These are phyloP conservation scores for Spilogale gracilis DNA, from an alignment of 2,113 vertebrate species.

Conservation along the genomic window DNA sequence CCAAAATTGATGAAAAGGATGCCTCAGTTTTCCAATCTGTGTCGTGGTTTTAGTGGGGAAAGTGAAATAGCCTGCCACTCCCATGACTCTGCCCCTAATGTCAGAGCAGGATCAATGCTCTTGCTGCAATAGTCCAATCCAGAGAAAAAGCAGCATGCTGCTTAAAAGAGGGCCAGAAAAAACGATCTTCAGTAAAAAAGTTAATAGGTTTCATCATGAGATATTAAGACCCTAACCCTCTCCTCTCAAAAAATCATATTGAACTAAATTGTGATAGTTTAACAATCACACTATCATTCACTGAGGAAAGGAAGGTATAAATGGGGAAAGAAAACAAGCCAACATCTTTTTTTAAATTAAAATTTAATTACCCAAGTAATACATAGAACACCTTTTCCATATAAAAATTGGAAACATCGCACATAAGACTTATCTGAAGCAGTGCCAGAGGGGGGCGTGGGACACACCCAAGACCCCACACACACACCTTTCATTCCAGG, in stretches of 20 bases:
- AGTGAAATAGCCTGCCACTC: neutral
- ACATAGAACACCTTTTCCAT: neutral
- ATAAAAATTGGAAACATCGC: neutral
- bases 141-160: neutral
- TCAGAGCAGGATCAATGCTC: neutral
- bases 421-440: neutral
- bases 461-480: neutral
- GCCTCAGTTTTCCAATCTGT: neutral
- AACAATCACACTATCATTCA: neutral
- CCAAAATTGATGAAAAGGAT: neutral
- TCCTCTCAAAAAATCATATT: neutral
- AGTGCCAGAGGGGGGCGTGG: neutral
- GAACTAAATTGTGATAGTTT: neutral
- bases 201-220: neutral
- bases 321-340: neutral
- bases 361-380: neutral
- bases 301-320: neutral
- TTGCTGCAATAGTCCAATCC: neutral
- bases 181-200: neutral
- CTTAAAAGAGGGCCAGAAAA: neutral
- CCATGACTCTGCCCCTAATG: rapidly evolving
- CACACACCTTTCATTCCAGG: too few species aligned
- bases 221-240: neutral
- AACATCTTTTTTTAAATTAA: neutral
- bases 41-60: neutral